Conservation (phyloP, 2,888 invertebrate species). For the Escarpia spicata region DNA sequence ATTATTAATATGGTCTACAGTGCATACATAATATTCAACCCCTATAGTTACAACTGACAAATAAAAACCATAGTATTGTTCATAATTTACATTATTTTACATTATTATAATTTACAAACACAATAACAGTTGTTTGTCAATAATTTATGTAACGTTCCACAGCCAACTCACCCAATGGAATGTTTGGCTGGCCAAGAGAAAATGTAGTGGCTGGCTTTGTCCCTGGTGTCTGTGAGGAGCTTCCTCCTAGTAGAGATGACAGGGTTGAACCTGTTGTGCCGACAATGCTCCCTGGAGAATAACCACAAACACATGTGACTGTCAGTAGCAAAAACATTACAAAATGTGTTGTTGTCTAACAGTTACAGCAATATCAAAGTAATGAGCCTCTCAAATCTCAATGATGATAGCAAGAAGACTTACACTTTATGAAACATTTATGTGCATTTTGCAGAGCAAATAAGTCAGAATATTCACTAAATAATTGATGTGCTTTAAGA, state of each 20-base stretch:
- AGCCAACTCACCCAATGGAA: not conserved
- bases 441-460: not conserved
- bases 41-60: too few relatives aligned
- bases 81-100: not conserved
- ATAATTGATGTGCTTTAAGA: not conserved
- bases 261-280: not conserved
- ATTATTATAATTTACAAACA: not conserved
- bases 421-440: not conserved
- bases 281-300: not conserved
- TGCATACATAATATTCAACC: too few relatives aligned
- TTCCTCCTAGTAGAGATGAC: not conserved
- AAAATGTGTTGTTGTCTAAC: not conserved
- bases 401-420: not conserved
- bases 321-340: not conserved
- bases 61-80: too few relatives aligned
- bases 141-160: not conserved
- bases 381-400: not conserved
- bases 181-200: conserved; percentile 2
- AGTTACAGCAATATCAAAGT: not conserved
- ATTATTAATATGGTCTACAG: too few relatives aligned
- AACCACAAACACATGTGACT: not conserved
- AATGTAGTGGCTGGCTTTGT: not conserved
- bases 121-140: not conserved
- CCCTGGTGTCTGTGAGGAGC: not conserved
- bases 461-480: not conserved